These are phyloP conservation scores for Ranitomeya imitator DNA, from an alignment of 2,113 vertebrate genomes.

Conservation along the genomic window DNA sequence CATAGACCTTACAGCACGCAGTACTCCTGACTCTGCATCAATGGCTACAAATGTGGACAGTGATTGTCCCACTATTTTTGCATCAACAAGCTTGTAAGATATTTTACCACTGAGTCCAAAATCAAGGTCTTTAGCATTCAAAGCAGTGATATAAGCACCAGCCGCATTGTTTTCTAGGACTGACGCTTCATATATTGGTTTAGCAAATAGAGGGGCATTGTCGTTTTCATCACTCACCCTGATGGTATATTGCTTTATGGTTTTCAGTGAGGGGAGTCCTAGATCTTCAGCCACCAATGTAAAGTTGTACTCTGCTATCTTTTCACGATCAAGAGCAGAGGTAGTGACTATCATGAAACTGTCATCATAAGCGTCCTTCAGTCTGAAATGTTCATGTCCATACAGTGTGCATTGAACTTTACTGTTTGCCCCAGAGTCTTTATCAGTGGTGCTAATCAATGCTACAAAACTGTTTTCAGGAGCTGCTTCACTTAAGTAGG, in stretches of 20 bases:
- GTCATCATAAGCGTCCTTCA: constrained; percentile 88
- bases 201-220: constrained; percentile 83
- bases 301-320: constrained; percentile 88
- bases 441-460: constrained; percentile 89
- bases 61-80: constrained; percentile 58
- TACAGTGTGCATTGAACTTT: constrained; percentile 89
- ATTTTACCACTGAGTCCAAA: constrained; percentile 74
- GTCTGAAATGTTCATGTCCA: constrained; percentile 87
- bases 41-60: constrained; percentile 68
- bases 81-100: constrained; percentile 70
- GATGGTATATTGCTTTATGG: constrained; percentile 80
- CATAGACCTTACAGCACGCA: constrained; percentile 67
- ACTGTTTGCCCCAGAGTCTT: constrained; percentile 85
- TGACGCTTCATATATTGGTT: constrained; percentile 80
- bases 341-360: constrained; percentile 92
- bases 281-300: constrained; percentile 91
- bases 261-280: constrained; percentile 82
- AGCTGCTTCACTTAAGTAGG: constrained; percentile 76
- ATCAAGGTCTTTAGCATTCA: constrained; percentile 82
- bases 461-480: constrained; percentile 89
- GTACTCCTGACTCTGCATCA: constrained; percentile 66
- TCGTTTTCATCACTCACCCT: constrained; percentile 89
- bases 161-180: constrained; percentile 87
- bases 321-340: constrained; percentile 81
- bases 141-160: constrained; percentile 83